Conservation (phyloP, 2,113 vertebrate genomes). For the Larimichthys crocea region DNA sequence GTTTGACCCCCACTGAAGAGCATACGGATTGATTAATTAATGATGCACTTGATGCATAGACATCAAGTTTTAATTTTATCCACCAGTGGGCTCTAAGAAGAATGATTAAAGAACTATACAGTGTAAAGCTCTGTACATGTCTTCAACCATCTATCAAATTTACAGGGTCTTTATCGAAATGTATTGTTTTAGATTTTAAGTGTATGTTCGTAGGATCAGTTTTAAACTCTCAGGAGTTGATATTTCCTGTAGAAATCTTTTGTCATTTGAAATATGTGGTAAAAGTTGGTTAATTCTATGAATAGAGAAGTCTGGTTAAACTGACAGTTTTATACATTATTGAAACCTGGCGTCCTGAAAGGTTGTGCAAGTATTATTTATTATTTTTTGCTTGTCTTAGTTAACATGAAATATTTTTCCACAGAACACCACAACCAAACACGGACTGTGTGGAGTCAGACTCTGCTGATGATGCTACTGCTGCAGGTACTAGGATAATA, state of each 20-base stretch:
- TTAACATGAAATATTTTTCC: slow-evolving; percentile 2
- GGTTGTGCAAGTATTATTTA: not conserved
- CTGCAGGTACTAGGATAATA: slow-evolving; percentile 46
- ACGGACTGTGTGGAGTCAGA: slow-evolving; percentile 20
- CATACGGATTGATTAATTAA: too few species aligned
- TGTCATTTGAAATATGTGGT: not conserved
- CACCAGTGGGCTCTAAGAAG: not conserved
- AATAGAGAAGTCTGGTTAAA: not conserved
- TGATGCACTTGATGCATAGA: not conserved
- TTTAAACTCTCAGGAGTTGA: not conserved
- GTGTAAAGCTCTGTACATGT: not conserved
- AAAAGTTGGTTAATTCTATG: not conserved
- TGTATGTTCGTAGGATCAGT: not conserved
- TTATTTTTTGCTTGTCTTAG: not conserved
- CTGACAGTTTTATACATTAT: not conserved
- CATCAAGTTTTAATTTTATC: not conserved
- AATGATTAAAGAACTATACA: not conserved
- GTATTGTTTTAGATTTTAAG: too few species aligned
- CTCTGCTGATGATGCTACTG: slow-evolving; percentile 10
- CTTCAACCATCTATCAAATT: not conserved
- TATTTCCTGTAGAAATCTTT: too few species aligned
- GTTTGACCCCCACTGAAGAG: not conserved
- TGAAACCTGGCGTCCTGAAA: not conserved
- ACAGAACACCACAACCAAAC: slow-evolving; percentile 54
- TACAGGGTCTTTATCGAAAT: not conserved